Base-by-base conservation (phyloP, 1,140 invertebrate species). In the Sarcophaga peregrina region DNA sequence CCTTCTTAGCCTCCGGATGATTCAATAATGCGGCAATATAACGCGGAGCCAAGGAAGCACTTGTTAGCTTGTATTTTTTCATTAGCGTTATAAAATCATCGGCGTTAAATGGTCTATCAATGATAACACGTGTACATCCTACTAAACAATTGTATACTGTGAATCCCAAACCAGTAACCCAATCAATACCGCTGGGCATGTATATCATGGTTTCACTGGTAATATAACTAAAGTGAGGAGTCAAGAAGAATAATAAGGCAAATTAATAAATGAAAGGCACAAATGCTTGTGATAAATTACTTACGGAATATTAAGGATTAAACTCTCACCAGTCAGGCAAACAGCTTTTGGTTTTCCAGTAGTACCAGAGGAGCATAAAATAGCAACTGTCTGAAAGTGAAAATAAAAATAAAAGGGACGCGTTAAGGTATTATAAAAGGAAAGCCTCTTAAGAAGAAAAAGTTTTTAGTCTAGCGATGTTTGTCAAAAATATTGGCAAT, bases 321-420 rank as follows among this genome's bases (percentile, higher is more conserved):
- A 76, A 9, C 15, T 76, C 54, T 5, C 62, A 25, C 54, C 46
- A 13, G 37, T 7, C 47, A 50, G 50, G 86, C 93, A 92, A 0
- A 95, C 95, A 37, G 94, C 95, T 91, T 96, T 96, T 1, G 95
- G 95, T n/a, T 93, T 87, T 80, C 95, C 95, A 48, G 95, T 96
- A 9, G 95, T 96, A 10, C 95, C 95, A 83, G 94, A 95, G 0
- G 94, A 92, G 80, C 85, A 91, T 1, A 91, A 83, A 80, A 92
- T 88, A 5, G 85, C 82, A 11, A 85, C 83, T 4, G 50, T 58
- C 78, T 81, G n/a, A 25, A 80, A 50, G 13, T 17, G 7, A 58
- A 37, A 17, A 25, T 17, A 7, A 20, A 37, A 58, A 81, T 13
- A 58, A 58, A 17, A 17, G 3, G 46, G 25, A 80, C 1, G 9